These are phyloP conservation scores for Hirtodrosophila alboralis DNA, from an alignment of 2,888 invertebrate species.

Conservation along the genomic window DNA sequence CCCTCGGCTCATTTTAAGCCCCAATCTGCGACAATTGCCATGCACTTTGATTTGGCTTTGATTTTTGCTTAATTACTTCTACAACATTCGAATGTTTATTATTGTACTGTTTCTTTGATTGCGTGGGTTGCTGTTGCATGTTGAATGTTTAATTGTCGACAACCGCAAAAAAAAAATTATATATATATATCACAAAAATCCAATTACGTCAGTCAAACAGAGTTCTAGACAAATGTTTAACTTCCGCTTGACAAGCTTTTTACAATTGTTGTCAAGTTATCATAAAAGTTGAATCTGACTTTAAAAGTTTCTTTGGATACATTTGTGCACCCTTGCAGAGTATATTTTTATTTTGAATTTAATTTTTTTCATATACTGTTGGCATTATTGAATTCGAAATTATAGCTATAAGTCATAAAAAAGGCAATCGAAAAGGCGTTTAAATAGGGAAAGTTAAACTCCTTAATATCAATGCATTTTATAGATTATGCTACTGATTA, in stretches of 20 bases:
- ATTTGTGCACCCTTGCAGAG: not conserved
- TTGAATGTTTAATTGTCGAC: slow-evolving; percentile 30
- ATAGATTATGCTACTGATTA: too few species aligned
- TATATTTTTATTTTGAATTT: too few species aligned
- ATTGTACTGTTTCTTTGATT: slow-evolving; percentile 40
- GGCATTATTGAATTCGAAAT: too few species aligned
- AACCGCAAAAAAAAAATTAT: slow-evolving; percentile 28
- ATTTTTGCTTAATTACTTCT: slow-evolving; percentile 78
- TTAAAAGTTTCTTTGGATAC: not conserved
- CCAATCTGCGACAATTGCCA: slow-evolving; percentile 78
- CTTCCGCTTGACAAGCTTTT: slow-evolving; percentile 19
- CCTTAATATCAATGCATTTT: too few species aligned
- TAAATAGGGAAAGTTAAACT: too few species aligned
- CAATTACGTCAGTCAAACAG: slow-evolving; percentile 43
- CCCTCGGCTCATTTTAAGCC: slow-evolving; percentile 44
- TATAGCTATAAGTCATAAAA: too few species aligned
- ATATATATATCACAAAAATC: slow-evolving; percentile 27
- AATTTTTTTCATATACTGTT: too few species aligned
- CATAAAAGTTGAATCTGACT: slow-evolving; percentile 5
- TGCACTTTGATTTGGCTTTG: slow-evolving; percentile 80
- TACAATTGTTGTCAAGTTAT: slow-evolving; percentile 13
- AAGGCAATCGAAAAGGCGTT: too few species aligned
- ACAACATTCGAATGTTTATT: slow-evolving; percentile 50
- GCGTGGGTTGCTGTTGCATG: slow-evolving; percentile 58
- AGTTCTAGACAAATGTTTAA: slow-evolving; percentile 26